Percentiles rank a stretch among this genome's conserved stretches.
These are phyloP conservation scores for Harpegnathos saltator DNA, from an alignment of 1,140 invertebrate species.

Conservation along the genomic window DNA sequence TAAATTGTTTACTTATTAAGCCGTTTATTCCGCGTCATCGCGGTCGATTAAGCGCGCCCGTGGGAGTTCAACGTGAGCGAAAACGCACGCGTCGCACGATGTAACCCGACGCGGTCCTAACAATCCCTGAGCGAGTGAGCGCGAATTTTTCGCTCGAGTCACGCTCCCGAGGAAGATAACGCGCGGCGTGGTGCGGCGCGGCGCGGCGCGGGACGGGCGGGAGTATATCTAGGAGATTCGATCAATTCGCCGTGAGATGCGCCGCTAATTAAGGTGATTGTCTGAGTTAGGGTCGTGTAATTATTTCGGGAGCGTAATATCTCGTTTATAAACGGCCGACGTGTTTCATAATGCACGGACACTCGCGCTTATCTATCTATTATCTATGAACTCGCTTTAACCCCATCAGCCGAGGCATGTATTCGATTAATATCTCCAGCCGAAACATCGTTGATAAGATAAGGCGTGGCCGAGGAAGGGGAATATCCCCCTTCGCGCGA, in stretches of 20 bases:
- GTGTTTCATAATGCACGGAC: conserved; percentile 26
- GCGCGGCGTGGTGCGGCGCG: too few relatives aligned
- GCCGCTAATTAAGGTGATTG: conserved; percentile 5
- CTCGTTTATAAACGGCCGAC: conserved; percentile 25
- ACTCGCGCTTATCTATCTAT: conserved; percentile 12
- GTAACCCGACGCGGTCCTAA: too few relatives aligned
- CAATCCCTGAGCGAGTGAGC: too few relatives aligned
- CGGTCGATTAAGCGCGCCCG: conserved; percentile 46
- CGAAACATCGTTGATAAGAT: conserved; percentile 62
- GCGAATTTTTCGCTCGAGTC: background rate
- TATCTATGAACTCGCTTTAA: conserved; percentile 53
- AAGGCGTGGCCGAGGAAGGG: conserved; percentile 59
- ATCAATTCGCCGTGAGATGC: background rate
- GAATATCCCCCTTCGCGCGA: conserved; percentile 21
- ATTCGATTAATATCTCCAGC: conserved; percentile 66
- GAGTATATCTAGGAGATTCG: conserved; percentile 4
- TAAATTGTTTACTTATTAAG: conserved; percentile 57
- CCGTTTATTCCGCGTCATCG: conserved; percentile 52
- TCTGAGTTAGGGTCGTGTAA: conserved; percentile 23
- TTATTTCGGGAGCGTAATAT: conserved; percentile 16
- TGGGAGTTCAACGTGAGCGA: conserved; percentile 20
- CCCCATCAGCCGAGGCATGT: conserved; percentile 62
- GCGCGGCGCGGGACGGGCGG: conserved; percentile 1
- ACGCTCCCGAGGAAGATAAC: conserved; percentile 22
- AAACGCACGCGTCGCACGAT: conserved; percentile 18